Evolutionary conservation across 2,113 vertebrate species (phyloP), one percentile per base, ranked within the genome.

Genomic region (Lophochroa leadbeateri): DNA sequence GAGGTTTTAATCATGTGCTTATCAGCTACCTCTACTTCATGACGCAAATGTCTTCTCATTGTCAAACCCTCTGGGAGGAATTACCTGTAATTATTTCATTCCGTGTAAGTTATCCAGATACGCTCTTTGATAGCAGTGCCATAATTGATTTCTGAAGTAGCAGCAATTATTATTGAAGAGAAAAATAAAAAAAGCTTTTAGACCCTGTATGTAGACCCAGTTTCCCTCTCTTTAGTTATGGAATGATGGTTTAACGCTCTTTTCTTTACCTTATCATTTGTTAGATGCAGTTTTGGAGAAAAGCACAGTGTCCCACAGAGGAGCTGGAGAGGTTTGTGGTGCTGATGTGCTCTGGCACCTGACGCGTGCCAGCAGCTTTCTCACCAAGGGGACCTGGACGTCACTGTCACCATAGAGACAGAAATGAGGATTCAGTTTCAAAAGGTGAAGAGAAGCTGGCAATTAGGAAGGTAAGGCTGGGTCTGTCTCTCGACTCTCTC

Each of bases 341-440:
- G 47, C 61, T 58, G 47, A 71, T 0, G 0, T 4, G 5, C 70
- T 84, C 74, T 86, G 60, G 50, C 80, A 91, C 44, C 67, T 95
- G 81, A 67, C 14, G 57, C 20, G 0, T 71, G 74, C 76, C 72
- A 88, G 93, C 79, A 93, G 64, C 70, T 41, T 6, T 85, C 75
- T 82, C 71, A 35, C 58, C 3, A 21, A 47, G 63, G 85, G 52
- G 71, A 95, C 5, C 13, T 35, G 95, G 71, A 95, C 79, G 93
- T 97, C 93, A 94, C 76, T 82, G 92, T 98, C 95, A 50, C 98
- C 96, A 97, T 98, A 97, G 98, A 97, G 97, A 98, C 96, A 77
- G 74, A 75, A 84, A 72, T 1, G 9, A 77, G 93, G 96, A 96
- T 98, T 98, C 2, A 6, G 79, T 98, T 98, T 98, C 98, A 83